phyloP scores from a whole-genome alignment of 2,113 vertebrate species.

The Tympanuchus pallidicinctus region DNA sequence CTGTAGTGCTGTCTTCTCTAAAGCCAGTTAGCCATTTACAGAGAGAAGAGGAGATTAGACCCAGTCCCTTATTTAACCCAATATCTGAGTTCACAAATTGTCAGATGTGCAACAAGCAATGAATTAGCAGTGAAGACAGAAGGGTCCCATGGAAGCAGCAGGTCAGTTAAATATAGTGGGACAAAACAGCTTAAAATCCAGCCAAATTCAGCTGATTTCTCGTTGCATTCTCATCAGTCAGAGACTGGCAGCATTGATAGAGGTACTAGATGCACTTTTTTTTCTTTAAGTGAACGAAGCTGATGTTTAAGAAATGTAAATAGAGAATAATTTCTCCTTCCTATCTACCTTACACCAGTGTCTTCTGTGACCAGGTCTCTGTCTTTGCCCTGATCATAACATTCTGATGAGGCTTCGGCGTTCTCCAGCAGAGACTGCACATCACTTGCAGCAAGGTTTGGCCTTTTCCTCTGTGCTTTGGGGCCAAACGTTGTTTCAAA shows the following conservation, averaged over 20 bases:
- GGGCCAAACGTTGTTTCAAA: conserved; percentile 96
- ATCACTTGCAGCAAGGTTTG: conserved; percentile 86
- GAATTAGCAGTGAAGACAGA: neutral
- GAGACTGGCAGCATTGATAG: neutral
- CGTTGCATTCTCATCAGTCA: neutral
- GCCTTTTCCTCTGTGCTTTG: conserved; percentile 92
- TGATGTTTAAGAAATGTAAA: neutral
- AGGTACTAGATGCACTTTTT: neutral
- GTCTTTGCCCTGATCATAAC: conserved; percentile 87
- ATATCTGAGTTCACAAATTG: neutral
- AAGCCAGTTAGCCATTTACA: neutral
- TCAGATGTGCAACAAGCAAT: neutral
- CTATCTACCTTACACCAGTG: conserved; percentile 89
- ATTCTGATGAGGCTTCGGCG: conserved; percentile 81
- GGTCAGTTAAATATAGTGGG: neutral
- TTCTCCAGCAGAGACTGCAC: conserved; percentile 88
- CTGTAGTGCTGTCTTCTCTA: neutral
- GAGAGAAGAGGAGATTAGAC: neutral
- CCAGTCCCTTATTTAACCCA: neutral
- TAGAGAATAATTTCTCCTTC: neutral
- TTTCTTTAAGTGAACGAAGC: neutral
- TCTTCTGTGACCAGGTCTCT: conserved; percentile 90
- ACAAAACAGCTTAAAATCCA: neutral
- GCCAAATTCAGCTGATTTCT: neutral
- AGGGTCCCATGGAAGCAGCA: neutral